These are phyloP conservation scores for Palaemon carinicauda DNA, from an alignment of 1,140 invertebrate species.

Conservation along the genomic window DNA sequence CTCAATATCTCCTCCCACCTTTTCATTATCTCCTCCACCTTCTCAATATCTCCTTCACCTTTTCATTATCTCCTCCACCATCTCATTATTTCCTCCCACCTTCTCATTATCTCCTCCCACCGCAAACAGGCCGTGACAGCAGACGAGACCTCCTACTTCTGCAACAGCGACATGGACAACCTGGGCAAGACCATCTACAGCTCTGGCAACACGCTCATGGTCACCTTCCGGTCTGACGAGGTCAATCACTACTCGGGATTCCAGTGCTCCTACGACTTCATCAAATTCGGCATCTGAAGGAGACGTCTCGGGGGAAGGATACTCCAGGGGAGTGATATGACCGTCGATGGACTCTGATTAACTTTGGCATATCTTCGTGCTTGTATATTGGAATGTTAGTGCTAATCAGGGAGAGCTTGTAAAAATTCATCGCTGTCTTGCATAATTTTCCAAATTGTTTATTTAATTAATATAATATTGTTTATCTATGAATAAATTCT, in stretches of 20 bases:
- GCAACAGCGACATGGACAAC: neutral
- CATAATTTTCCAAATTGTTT: too few relatives aligned
- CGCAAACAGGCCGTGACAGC: neutral
- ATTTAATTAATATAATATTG: too few relatives aligned
- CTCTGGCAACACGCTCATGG: neutral
- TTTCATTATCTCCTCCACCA: neutral
- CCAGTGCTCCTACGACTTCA: conserved; percentile 3
- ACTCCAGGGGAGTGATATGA: too few relatives aligned
- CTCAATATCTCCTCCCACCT: neutral
- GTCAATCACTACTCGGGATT: neutral
- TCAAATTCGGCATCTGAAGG: too few relatives aligned
- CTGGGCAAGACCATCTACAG: neutral
- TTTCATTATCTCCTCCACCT: neutral
- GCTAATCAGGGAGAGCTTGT: too few relatives aligned
- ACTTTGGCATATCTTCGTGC: too few relatives aligned
- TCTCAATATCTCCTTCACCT: neutral
- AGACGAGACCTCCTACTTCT: neutral
- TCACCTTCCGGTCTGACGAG: neutral
- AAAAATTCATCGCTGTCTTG: too few relatives aligned
- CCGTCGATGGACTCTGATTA: too few relatives aligned
- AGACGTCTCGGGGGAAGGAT: too few relatives aligned
- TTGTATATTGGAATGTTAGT: too few relatives aligned
- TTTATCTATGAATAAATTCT: too few relatives aligned
- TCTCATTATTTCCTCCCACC: neutral
- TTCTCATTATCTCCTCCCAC: neutral